phyloP scores from a whole-genome alignment of 30 jellyfish, hydroid and myxozoan species.

The Chrysaora quinquecirrha region DNA sequence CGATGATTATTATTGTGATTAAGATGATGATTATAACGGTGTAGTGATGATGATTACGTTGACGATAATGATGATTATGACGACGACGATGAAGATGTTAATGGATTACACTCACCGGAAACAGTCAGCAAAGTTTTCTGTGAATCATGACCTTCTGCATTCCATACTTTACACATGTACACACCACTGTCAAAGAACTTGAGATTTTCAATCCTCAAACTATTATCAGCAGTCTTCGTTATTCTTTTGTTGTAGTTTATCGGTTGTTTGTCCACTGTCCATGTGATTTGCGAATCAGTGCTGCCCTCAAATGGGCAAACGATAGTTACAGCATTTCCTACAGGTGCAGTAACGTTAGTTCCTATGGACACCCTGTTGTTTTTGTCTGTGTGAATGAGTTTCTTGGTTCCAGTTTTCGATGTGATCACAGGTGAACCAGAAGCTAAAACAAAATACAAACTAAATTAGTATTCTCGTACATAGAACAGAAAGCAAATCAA shows the following conservation, averaged over 20 bases:
- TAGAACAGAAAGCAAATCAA: too few relatives aligned
- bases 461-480: too few relatives aligned
- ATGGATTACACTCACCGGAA: constrained; percentile 60
- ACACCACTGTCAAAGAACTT: constrained; percentile 86
- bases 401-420: constrained; percentile 36
- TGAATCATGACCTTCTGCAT: constrained; percentile 74
- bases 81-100: too few relatives aligned
- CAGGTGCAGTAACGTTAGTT: constrained; percentile 74
- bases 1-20: too few relatives aligned
- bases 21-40: too few relatives aligned
- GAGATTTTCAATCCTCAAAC: constrained; percentile 59
- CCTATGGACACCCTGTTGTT: constrained; percentile 67
- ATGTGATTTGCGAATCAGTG: constrained; percentile 41
- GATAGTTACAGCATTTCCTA: constrained; percentile 76
- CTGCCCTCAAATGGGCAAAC: constrained; percentile 82
- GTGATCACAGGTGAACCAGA: constrained; percentile 88
- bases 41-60: too few relatives aligned
- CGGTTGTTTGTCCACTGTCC: constrained; percentile 82
- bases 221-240: constrained; percentile 11
- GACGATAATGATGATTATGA: too few relatives aligned
- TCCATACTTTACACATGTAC: constrained; percentile 77
- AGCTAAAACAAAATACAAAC: constrained; percentile 52
- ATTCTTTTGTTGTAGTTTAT: constrained; percentile 64
- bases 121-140: constrained; percentile 54
- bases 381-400: constrained; percentile 24